Evolutionary conservation across 2,888 invertebrate genomes (phyloP), one percentile per base, ranked within the genome.

Genomic region (Rhingia campestris): DNA sequence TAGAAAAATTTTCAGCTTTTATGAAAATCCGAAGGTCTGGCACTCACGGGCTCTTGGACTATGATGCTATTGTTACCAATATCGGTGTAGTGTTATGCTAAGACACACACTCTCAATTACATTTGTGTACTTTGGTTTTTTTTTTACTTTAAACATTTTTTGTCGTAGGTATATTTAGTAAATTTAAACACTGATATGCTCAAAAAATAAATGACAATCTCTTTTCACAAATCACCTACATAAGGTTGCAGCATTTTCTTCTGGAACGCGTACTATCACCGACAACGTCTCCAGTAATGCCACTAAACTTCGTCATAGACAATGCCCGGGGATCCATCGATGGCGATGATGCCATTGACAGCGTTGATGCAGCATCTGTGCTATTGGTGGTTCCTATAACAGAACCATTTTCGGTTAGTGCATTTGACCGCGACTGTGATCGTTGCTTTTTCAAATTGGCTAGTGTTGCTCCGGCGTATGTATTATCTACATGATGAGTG

Each of bases 361-460:
- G 88, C 79, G 90, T 90, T 86, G 90, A 90, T 76, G 89, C 89
- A 64, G 87, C 86, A 53, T 86, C 88, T 73, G 79, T 87, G 82
- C 89, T 79, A 67, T 89, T 90, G 66, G 88, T 88, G 87, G 91
- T 89, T 88, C 90, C 91, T 88, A 91, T 88, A 88, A 91, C 91
- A 87, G 92, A 91, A 88, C 92, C 93, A 88, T 91, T 92, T 87
- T 92, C 92, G 79, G 91, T 89, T 87, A 87, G 79, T 87, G 91
- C 92, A 88, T 91, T 92, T 88, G 92, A 93, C 88, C 97, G 93
- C 88, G 95, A 96, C 88, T 96, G 96, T 86, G 97, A 94, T 86
- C 98, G 93, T 90, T 98, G 97, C 91, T 97, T 97, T 92, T 98
- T 98, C 91, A 98, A 93, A 92, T 98, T 98, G 67, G 98, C 96